Conservation (phyloP, 2,113 vertebrate species). For the Menidia beryllina region DNA sequence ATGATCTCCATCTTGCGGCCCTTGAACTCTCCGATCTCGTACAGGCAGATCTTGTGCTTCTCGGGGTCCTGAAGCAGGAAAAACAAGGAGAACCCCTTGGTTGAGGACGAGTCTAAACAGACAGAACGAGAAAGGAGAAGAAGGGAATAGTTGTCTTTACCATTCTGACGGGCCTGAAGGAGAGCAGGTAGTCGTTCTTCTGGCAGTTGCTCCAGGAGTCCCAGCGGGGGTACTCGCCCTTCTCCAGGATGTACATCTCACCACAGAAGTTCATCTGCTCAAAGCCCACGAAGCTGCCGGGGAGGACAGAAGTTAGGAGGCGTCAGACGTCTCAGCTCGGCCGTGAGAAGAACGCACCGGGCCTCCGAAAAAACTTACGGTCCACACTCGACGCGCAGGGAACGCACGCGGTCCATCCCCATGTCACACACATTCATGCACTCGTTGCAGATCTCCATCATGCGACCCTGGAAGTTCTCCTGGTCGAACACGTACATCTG, state of each 20-base stretch:
- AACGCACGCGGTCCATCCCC: conserved; percentile 85
- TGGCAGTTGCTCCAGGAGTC: conserved; percentile 87
- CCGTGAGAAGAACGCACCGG: no score
- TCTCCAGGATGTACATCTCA: conserved; percentile 88
- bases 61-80: conserved; percentile 79
- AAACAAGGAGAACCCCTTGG: not conserved
- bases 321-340: no score
- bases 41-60: conserved; percentile 89
- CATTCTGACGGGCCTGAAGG: conserved; percentile 86
- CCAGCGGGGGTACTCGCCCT: conserved; percentile 87
- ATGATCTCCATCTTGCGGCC: conserved; percentile 89
- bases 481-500: conserved; percentile 86
- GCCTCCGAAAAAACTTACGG: conserved; percentile 81
- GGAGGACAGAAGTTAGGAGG: not conserved
- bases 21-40: conserved; percentile 86
- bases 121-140: not conserved
- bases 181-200: conserved; percentile 86
- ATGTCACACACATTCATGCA: conserved; percentile 86
- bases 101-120: not conserved
- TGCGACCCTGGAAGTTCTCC: conserved; percentile 88
- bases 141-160: conserved; percentile 52
- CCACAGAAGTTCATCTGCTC: conserved; percentile 88
- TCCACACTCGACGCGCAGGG: conserved; percentile 84
- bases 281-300: conserved; percentile 82
- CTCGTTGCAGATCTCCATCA: conserved; percentile 85